Base-by-base conservation (phyloP, 1,140 invertebrate species). In the Hylaeus anthracinus region DNA sequence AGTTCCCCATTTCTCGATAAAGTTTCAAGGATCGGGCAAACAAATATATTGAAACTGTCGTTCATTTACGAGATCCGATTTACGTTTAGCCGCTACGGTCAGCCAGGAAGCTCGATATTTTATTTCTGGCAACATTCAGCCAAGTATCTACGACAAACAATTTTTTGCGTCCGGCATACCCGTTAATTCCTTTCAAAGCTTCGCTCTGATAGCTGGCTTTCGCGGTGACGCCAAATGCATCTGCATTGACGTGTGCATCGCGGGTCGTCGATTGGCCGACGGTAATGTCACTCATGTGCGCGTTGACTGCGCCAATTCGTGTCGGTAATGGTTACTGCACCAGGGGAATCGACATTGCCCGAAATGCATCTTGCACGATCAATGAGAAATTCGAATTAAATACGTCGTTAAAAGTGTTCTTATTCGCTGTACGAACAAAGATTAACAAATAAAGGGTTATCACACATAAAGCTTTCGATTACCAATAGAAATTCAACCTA, bases 241-340 rank as follows among this genome's bases (percentile, higher is more conserved):
- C 51, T 45, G 72, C 61, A 67, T 65, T 45, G 63, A 45, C 58
- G 37, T 67, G 53, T 64, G 69, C 55, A 72, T 45, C 66, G 64
- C 56, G 26, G n/a, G 56, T 55, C 74, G 74, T 41, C 56, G 69
- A 86, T 73, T 86, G 81, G 81, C 76, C 51, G 84, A 86, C 81
- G 85, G 85, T 86, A 86, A 86, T 65, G 85, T 77, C 69, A 64
- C 60, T 70, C 67, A 61, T 86, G 80, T 69, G 45, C 58, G 51
- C 60, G 72, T 81, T 58, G 81, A 60, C 76, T 26, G 63, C 67
- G 82, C 14, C 70, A 69, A 73, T 58, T 85, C 84, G 56, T 76
- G 84, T 82, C 84, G 85, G 66, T 85, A 86, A 86, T 78, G 70
- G 58, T 78, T 66, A 63, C 61, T 37, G 65, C 64, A 51, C 14